Evolutionary conservation across 2,113 vertebrate species (phyloP).

Genomic region (Macheiramphus alcinus): DNA sequence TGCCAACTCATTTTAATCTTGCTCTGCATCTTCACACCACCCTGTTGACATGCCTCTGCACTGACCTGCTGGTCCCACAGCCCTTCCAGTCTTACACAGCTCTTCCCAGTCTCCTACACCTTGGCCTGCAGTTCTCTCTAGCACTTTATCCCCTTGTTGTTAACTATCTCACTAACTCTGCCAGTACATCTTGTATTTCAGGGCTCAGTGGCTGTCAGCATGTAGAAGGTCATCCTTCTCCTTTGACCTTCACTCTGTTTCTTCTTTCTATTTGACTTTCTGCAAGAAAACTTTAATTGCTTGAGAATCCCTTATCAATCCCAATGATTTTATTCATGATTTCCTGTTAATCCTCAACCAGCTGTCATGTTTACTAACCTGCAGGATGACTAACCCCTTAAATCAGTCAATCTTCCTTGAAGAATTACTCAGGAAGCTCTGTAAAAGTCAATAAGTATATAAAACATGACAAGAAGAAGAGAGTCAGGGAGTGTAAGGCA

Average conservation of each 20-base stretch:
- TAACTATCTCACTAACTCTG: not conserved
- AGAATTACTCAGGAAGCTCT: slow-evolving; percentile 34
- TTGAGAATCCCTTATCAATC: slow-evolving; percentile 51
- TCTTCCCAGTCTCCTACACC: not conserved
- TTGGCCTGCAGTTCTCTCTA: not conserved
- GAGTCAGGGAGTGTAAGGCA: not conserved
- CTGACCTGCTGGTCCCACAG: not conserved
- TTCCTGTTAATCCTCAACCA: slow-evolving; percentile 64
- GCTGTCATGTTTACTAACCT: slow-evolving; percentile 62
- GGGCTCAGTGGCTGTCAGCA: not conserved
- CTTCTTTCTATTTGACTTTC: not conserved
- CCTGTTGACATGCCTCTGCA: not conserved
- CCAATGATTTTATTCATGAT: slow-evolving; percentile 51
- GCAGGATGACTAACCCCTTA: slow-evolving; percentile 6
- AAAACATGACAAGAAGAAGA: slow-evolving; percentile 7
- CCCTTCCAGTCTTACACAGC: not conserved
- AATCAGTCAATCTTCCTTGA: slow-evolving; percentile 37
- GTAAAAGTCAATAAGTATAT: slow-evolving; percentile 46
- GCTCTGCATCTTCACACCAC: not conserved
- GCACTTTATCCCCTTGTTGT: not conserved
- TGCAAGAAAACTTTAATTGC: slow-evolving; percentile 39
- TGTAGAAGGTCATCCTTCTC: not conserved
- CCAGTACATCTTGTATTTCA: not conserved
- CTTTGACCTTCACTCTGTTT: slow-evolving; percentile 6
- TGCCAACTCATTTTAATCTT: not conserved